phyloP scores from a whole-genome alignment of 2,888 invertebrate genomes.

The Reticulitermes lucifugus region DNA sequence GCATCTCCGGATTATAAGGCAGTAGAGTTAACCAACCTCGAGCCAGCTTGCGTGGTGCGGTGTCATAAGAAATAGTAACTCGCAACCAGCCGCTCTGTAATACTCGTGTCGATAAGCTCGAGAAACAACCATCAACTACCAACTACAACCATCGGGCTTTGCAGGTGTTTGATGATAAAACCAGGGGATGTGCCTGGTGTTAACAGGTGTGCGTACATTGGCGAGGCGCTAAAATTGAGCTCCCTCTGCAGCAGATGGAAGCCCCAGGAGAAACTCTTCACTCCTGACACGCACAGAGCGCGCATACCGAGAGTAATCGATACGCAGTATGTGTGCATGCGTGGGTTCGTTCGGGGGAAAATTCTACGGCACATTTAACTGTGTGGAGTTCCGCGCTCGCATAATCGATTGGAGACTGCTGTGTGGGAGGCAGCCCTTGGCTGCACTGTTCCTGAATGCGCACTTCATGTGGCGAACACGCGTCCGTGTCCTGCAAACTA shows the following conservation, averaged over 20 bases:
- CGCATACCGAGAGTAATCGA: not conserved
- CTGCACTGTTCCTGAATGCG: too few species aligned
- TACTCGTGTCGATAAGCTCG: too few species aligned
- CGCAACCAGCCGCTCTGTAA: too few species aligned
- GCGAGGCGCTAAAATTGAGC: not conserved
- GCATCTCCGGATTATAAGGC: too few species aligned
- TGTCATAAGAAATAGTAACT: too few species aligned
- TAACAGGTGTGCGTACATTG: not conserved
- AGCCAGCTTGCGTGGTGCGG: too few species aligned
- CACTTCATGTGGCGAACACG: not conserved
- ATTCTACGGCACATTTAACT: not conserved
- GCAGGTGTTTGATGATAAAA: too few species aligned
- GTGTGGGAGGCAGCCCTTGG: not conserved
- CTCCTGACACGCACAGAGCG: constrained; percentile 2
- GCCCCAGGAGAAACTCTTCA: constrained; percentile 8
- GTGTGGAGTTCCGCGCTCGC: not conserved
- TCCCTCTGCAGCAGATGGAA: not conserved
- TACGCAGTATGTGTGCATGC: not conserved
- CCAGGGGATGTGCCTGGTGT: not conserved
- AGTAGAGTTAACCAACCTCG: too few species aligned
- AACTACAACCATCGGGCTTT: too few species aligned
- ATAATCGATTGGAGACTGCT: not conserved
- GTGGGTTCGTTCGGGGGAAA: constrained; percentile 1
- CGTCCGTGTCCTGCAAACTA: not conserved
- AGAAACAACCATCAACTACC: too few species aligned